These are phyloP conservation scores for Drosophila ficusphila DNA, from an alignment of 1,140 invertebrate genomes.

Conservation along the genomic window DNA sequence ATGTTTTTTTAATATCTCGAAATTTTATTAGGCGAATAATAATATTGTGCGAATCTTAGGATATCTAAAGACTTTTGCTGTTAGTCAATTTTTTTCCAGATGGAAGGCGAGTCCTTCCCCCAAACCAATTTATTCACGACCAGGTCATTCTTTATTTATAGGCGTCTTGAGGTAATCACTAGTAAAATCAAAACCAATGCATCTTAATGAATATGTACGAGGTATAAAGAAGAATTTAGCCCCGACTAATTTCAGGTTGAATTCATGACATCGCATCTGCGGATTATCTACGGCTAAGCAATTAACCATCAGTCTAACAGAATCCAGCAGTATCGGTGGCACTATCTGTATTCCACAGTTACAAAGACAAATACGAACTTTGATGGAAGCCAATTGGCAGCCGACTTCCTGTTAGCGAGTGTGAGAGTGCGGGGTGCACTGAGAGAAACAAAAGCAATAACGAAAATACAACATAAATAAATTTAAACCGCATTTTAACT, in stretches of 20 bases:
- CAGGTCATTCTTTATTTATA: background rate
- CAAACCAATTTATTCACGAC: too few relatives aligned
- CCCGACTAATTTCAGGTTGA: background rate
- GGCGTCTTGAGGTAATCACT: background rate
- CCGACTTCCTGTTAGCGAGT: slow-evolving; percentile 20
- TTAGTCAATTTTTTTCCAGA: too few relatives aligned
- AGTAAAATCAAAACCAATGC: background rate
- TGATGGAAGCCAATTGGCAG: slow-evolving; percentile 47
- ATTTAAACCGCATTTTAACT: too few relatives aligned
- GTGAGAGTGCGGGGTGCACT: background rate
- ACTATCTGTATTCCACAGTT: slow-evolving; percentile 1
- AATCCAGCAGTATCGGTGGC: slow-evolving; percentile 10
- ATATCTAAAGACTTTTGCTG: too few relatives aligned
- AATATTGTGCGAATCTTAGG: too few relatives aligned
- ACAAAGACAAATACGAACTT: slow-evolving; percentile 38
- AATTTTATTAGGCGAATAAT: too few relatives aligned
- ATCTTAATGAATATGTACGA: background rate
- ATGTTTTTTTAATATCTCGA: too few relatives aligned
- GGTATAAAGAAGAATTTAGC: background rate
- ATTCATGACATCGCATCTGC: slow-evolving; percentile 14
- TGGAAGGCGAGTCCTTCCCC: too few relatives aligned
- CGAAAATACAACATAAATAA: too few relatives aligned
- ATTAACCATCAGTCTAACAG: slow-evolving; percentile 18
- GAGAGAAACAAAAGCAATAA: background rate
- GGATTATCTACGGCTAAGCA: slow-evolving; percentile 31